These are phyloP conservation scores for Girardia tigrina DNA, from an alignment of 2,888 invertebrate genomes.

Conservation along the genomic window DNA sequence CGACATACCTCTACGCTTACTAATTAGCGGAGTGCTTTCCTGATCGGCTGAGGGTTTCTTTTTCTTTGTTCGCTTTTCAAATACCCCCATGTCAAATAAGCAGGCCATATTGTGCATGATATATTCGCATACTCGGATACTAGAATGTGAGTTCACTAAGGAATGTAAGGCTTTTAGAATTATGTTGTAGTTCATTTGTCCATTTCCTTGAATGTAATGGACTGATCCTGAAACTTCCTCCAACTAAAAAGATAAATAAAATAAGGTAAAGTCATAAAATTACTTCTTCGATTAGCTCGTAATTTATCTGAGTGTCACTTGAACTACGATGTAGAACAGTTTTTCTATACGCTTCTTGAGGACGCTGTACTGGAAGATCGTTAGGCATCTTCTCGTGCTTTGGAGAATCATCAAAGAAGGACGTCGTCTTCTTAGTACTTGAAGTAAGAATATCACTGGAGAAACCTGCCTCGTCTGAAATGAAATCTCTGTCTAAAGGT, in stretches of 20 bases:
- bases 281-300: background rate
- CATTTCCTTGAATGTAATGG: conserved; percentile 81
- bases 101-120: conserved; percentile 79
- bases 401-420: background rate
- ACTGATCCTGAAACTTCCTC: conserved; percentile 66
- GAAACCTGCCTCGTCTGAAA: background rate
- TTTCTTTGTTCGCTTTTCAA: conserved; percentile 41
- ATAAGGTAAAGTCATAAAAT: background rate
- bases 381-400: background rate
- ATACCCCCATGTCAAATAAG: conserved; percentile 72
- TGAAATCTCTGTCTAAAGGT: background rate
- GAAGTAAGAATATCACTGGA: background rate
- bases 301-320: background rate
- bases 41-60: conserved; percentile 37
- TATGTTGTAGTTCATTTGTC: conserved; percentile 76
- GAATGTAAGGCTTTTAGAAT: conserved; percentile 69
- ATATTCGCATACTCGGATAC: conserved; percentile 75
- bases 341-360: background rate
- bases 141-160: conserved; percentile 70
- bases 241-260: conserved; percentile 5
- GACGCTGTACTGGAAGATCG: background rate
- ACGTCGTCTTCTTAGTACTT: background rate
- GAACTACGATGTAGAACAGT: background rate
- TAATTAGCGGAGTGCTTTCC: background rate
- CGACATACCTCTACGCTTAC: background rate